Base-by-base conservation (phyloP, 1,140 invertebrate genomes). In the Rhopalosiphum maidis region DNA sequence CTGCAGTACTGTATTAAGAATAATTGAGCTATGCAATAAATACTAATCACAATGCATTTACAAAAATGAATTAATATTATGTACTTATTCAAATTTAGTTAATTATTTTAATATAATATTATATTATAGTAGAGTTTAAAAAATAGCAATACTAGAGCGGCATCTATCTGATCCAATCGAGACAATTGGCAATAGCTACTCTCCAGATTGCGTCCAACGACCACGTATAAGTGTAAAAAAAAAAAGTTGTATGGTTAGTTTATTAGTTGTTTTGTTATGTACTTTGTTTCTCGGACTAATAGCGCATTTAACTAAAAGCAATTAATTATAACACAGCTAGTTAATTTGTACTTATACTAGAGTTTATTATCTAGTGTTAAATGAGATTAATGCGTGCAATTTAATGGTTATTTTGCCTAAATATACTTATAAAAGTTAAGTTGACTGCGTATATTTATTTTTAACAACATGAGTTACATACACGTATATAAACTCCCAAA, bases 241-340 rank as follows among this genome's bases (percentile, higher is more conserved):
- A 4, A 85, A 85, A 41, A 25, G 41, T 43, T 85, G 3, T 8
- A 85, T 85, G 23, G 77, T 83, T 83, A 37, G n/a, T 77, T 77
- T 15, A 77, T 77, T 77, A n/a, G 77, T 83, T 83, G 35, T 37
- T 85, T 83, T 83, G 35, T 37, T 85, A 85, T 85, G 23, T 85
- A 85, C 37, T 85, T 41, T 85, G 37, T 25, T 11, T 25, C 9
- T 85, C 9, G 22, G 23, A 41, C 2, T 85, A 41, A 85, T 25
- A 85, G 23, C 23, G 22, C 37, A 41, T 85, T 85, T 85, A 41
- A 41, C 35, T 41, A 25, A 85, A 37, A 41, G 37, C 2, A 85
- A 85, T 85, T 85, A 85, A 85, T 85, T 43, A 85, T 85, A 85
- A 85, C 43, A 85, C 83, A 43, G 35, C 41, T 85, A 11, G 37